These are phyloP conservation scores for Poecilia latipinna DNA, from an alignment of 2,113 vertebrate species.

Conservation along the genomic window DNA sequence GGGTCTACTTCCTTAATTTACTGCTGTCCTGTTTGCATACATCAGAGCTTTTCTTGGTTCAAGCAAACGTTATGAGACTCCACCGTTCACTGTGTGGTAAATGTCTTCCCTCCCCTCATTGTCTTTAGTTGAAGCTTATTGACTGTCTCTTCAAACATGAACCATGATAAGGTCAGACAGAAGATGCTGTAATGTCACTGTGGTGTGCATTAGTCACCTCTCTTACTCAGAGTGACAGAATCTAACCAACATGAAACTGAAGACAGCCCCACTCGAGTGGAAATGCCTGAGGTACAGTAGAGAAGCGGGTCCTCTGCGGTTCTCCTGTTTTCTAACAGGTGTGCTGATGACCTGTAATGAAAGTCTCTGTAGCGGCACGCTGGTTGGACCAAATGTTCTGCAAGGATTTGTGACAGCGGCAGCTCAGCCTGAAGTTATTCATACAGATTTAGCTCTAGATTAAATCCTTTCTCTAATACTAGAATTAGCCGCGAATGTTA, in stretches of 20 bases:
- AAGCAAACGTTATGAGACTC: conserved; percentile 10
- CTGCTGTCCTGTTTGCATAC: neutral
- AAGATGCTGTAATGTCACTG: neutral
- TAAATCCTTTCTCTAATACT: no score
- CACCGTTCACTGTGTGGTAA: neutral
- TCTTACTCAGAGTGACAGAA: neutral
- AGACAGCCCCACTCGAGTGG: conserved; percentile 1
- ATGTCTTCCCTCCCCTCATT: neutral
- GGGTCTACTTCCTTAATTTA: neutral
- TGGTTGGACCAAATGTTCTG: no score
- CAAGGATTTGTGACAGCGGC: no score
- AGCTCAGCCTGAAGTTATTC: no score
- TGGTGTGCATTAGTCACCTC: conserved; percentile 10
- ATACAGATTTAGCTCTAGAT: no score
- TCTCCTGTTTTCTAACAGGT: neutral
- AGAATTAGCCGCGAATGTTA: no score
- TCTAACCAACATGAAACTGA: conserved; percentile 19
- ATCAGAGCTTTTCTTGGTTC: neutral
- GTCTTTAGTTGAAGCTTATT: neutral
- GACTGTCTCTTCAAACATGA: neutral
- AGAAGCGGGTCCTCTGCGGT: neutral
- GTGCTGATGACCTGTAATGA: neutral
- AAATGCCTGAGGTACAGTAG: neutral
- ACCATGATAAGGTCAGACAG: conserved; percentile 4
- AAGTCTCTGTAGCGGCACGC: neutral